Conservation (phyloP, 2,797 vertebrate genomes). For the Picus viridis region DNA sequence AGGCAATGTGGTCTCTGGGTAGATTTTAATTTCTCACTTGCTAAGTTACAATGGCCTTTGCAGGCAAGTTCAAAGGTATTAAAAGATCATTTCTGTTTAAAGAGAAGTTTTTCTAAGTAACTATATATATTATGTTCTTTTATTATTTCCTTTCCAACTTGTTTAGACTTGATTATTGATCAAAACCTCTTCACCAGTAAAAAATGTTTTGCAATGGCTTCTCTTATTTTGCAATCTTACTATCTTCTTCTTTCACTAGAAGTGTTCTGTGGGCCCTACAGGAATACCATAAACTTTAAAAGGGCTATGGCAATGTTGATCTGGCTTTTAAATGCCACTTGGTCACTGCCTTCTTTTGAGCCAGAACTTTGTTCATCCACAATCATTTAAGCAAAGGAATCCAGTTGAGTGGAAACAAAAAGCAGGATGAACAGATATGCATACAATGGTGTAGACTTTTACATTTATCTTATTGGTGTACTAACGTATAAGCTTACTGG, state of each 20-base stretch:
- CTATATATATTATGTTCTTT: conserved; percentile 17
- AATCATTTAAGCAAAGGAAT: background rate
- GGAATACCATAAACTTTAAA: background rate
- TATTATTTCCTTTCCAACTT: conserved; percentile 32
- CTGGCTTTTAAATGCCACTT: background rate
- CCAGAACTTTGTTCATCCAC: background rate
- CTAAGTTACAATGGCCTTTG: conserved; percentile 1
- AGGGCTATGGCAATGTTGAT: background rate
- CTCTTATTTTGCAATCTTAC: background rate
- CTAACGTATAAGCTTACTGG: background rate
- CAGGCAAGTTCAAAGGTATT: conserved; percentile 13
- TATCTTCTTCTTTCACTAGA: background rate
- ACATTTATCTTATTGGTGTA: background rate
- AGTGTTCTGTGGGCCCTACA: conserved; percentile 14
- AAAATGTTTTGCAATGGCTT: conserved; percentile 37
- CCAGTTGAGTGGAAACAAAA: background rate
- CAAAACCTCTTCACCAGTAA: conserved; percentile 19
- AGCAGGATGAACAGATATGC: background rate
- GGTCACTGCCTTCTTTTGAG: conserved; percentile 17
- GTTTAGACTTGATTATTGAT: conserved; percentile 5
- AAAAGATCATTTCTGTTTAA: conserved; percentile 16
- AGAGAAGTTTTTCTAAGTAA: conserved; percentile 23
- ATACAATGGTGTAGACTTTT: background rate
- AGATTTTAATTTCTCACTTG: background rate
- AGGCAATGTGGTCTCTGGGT: background rate